Conservation (phyloP, 2,797 vertebrate species). For the Linurgus olivaceus region DNA sequence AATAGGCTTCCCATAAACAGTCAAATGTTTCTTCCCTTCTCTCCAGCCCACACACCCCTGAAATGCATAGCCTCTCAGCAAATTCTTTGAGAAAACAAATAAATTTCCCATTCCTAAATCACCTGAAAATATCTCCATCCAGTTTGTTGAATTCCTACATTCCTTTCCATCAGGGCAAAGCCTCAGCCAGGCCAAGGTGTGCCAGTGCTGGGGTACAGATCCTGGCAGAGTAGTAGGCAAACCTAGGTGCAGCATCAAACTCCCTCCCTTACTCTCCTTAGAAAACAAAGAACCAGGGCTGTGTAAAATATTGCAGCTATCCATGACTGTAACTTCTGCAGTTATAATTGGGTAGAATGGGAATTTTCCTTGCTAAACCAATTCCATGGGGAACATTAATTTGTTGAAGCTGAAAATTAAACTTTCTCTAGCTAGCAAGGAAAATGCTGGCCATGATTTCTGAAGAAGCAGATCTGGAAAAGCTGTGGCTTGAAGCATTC, state of each 20-base stretch:
- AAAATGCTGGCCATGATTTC: not conserved
- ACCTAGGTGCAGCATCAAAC: not conserved
- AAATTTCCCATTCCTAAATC: not conserved
- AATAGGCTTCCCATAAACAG: slow-evolving; percentile 25
- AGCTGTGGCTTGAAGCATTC: not conserved
- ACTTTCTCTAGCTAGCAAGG: not conserved
- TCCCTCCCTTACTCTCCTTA: not conserved
- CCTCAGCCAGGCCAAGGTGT: slow-evolving; percentile 19
- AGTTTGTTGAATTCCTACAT: not conserved
- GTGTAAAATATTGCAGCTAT: not conserved
- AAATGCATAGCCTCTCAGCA: slow-evolving; percentile 46
- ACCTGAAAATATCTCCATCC: slow-evolving; percentile 49
- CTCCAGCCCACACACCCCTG: slow-evolving; percentile 22
- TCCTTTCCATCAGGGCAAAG: slow-evolving; percentile 39
- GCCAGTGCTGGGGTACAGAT: not conserved
- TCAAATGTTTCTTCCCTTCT: slow-evolving; percentile 29
- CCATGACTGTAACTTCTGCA: not conserved
- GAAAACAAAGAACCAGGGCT: not conserved
- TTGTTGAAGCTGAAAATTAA: not conserved
- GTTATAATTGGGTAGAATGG: not conserved
- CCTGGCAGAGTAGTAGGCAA: not conserved
- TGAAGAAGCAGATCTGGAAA: not conserved
- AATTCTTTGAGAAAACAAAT: slow-evolving; percentile 61
- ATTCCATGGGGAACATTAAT: not conserved
- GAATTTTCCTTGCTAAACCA: not conserved